Percentiles rank a stretch among this genome's conserved stretches.
Conservation (phyloP, 2,888 invertebrate genomes). For the Drosophila monieri region DNA sequence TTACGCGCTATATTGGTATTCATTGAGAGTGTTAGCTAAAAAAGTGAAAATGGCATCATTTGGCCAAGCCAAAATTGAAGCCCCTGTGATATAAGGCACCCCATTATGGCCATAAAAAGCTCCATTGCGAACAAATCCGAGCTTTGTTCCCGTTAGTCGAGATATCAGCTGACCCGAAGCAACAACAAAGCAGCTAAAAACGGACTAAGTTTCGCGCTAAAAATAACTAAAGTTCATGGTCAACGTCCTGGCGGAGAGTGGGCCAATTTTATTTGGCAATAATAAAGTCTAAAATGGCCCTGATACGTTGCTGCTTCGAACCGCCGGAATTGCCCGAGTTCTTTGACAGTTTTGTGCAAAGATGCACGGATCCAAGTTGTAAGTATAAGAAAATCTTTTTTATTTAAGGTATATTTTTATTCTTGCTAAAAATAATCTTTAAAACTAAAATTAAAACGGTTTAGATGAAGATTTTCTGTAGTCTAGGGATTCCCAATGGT, state of each 20-base stretch:
- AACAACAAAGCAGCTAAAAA: conserved; percentile 11
- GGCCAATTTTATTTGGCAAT: background rate
- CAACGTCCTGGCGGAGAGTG: conserved; percentile 19
- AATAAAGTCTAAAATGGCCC: conserved; percentile 69
- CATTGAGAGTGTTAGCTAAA: conserved; percentile 21
- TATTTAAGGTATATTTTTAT: too few species aligned
- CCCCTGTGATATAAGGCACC: conserved; percentile 33
- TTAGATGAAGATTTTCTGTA: background rate
- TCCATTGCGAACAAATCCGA: conserved; percentile 37
- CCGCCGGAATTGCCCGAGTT: conserved; percentile 90
- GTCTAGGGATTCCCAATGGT: background rate
- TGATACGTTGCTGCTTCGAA: conserved; percentile 91
- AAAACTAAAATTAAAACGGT: background rate
- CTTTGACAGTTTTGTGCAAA: conserved; percentile 90
- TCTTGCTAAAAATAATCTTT: too few species aligned
- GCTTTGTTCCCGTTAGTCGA: conserved; percentile 56
- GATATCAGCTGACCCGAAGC: conserved; percentile 59
- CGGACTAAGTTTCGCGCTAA: conserved; percentile 28
- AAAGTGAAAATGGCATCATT: conserved; percentile 30
- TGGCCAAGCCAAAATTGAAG: conserved; percentile 25
- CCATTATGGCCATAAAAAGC: conserved; percentile 48
- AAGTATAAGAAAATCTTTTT: conserved; percentile 84
- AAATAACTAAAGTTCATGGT: conserved; percentile 61
- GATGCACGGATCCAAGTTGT: conserved; percentile 93
- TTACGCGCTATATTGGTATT: conserved; percentile 17